phyloP scores from a whole-genome alignment of 2,113 vertebrate species.

The Syngnathus typhle region DNA sequence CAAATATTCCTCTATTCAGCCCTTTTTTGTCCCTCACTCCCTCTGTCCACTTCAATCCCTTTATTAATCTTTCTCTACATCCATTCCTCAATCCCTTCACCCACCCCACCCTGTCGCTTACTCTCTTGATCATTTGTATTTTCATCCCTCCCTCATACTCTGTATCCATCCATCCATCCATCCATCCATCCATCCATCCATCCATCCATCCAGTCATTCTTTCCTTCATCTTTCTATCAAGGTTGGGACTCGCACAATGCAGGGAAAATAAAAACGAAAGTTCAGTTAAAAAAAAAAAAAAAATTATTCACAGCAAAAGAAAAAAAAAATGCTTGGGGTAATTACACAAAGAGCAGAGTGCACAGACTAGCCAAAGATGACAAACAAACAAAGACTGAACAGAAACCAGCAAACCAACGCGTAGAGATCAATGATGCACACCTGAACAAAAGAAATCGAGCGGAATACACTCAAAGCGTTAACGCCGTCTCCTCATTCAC shows the following conservation, averaged over 20 bases:
- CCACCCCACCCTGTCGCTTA: background rate
- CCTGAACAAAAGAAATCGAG: background rate
- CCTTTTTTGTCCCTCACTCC: slow-evolving; percentile 6
- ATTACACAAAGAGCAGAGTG: background rate
- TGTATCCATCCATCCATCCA: background rate
- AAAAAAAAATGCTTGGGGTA: background rate
- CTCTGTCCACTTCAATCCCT: background rate
- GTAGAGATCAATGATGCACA: background rate
- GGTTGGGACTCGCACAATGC: background rate
- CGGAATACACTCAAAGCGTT: background rate
- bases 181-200: background rate
- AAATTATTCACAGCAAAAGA: background rate
- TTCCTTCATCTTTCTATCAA: background rate
- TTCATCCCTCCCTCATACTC: background rate
- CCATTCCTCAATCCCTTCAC: background rate
- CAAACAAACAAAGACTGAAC: background rate
- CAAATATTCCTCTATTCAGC: background rate
- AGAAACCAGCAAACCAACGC: background rate
- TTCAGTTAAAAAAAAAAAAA: background rate
- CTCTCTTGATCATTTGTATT: background rate
- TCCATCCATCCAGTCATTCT: background rate
- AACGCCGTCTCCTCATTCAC: too few relatives aligned
- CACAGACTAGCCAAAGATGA: background rate
- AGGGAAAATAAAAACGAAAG: background rate
- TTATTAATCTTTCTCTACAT: background rate